These are phyloP conservation scores for Halcyon badia DNA, from an alignment of 2,797 vertebrate species.

Conservation along the genomic window DNA sequence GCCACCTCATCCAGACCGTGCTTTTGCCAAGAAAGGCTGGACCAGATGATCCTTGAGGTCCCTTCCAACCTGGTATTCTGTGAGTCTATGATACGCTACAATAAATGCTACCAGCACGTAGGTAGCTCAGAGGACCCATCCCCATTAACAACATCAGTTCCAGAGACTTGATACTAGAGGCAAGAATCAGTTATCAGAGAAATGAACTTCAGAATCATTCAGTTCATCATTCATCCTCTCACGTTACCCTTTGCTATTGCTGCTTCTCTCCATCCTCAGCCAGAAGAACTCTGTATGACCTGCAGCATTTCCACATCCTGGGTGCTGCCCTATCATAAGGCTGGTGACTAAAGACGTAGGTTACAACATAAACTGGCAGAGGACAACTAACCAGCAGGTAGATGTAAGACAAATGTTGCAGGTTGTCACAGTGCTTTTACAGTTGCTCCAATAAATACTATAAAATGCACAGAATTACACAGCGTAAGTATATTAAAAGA, in stretches of 20 bases:
- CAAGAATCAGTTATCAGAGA: no score
- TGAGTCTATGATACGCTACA: neutral
- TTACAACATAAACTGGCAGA: neutral
- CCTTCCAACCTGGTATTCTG: neutral
- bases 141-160: neutral
- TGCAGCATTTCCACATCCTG: neutral
- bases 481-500: neutral
- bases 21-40: neutral
- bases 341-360: neutral
- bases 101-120: neutral
- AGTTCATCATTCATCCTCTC: neutral
- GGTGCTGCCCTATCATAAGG: neutral
- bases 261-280: neutral
- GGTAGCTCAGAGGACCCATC: neutral
- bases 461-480: neutral
- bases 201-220: neutral
- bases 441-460: neutral
- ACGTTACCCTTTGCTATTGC: fast-evolving
- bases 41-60: neutral
- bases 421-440: neutral
- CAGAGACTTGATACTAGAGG: neutral
- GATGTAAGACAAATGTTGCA: neutral
- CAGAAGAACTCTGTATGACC: neutral
- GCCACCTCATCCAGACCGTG: neutral
- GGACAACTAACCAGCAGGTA: neutral